Base-by-base conservation (phyloP, 1,140 invertebrate genomes). In the Sycobia sp. region DNA sequence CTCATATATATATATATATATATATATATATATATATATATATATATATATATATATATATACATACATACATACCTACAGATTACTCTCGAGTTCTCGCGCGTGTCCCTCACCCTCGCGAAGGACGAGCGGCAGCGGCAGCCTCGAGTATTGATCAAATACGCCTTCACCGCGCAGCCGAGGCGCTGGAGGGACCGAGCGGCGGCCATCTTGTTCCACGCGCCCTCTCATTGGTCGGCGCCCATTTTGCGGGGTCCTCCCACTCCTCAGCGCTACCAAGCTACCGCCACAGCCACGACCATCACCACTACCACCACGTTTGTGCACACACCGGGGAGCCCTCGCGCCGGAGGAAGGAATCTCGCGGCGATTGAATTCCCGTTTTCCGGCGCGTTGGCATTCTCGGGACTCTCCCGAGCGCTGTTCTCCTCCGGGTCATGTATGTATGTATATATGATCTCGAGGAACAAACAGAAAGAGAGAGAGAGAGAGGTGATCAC, bases 111-210 rank as follows among this genome's bases (percentile, higher is more conserved):
- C 73, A 71, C 67, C 66, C 59, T 50, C 23, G 55, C 46, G 67
- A 69, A 71, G 70, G 67, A 67, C 68, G 65, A 20, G 20, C 18
- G 29, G 60, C 50, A 43, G 62, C 39, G 62, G 38, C 63, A 34
- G 16, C 46, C 47, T n/a, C 46, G 69, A 71, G 71, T 82, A 82
- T 82, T 82, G 80, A 81, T 82, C 79, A 82, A 81, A 80, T 79
- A 76, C 73, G 74, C 73, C 53, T 67, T 39, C n/a, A n/a, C n/a
- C n/a, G n/a, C n/a, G n/a, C n/a, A n/a, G n/a, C n/a, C n/a, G n/a
- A n/a, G n/a, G n/a, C n/a, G n/a, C n/a, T n/a, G 14, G 13, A 8
- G 29, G 13, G 32, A 13, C 5, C 7, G 13, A 18, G 5, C 11
- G 34, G 70, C 74, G 72, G 79, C 80, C 80, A 82, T 82, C 74